Base-by-base conservation (phyloP, 2,797 vertebrate genomes). In the Argyrosomus regius region DNA sequence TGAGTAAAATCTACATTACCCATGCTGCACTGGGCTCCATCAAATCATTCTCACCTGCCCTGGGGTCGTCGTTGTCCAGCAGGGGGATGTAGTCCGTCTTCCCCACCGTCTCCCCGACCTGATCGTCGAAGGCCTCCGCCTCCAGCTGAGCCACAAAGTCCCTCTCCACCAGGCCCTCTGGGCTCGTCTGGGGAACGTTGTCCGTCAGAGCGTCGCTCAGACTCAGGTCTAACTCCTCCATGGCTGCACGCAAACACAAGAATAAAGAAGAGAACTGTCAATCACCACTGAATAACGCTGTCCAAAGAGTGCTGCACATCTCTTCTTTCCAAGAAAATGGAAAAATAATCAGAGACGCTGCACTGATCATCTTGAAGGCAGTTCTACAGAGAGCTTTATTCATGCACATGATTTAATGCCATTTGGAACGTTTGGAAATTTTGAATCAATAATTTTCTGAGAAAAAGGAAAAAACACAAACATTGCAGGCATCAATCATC, bases 111-210 rank as follows among this genome's bases (percentile, higher is more conserved):
- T 99, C 98, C 6, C 98, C 97, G 0, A 99, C 95, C 89, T 97
- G 91, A 16, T 99, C 98, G 0, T 98, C 96, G 5, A 96, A 99
- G 4, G 95, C 57, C 93, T 99, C 97, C 0, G 97, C 95, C 92
- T 99, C 98, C 91, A 99, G 91, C 0, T 96, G 91, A 57, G 96
- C 96, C 1, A 99, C 95, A 67, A 99, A 99, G 92, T 99, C 98
- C 68, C 95, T 93, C 78, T 98, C 93, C 90, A 98, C 96, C 65
- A 71, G 65, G 73, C 93, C 92, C 31, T 96, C 96, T 3, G 96
- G 95, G 1, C 95, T 90, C 17, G 93, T 82, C 2, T 93, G 95
- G 20, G 96, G 83, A 1, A 93, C 95, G 16, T 87, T 87, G 82
- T 99, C 98, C 0, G 91, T 96, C 85, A 99, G 94, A 0, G 98